phyloP scores from a whole-genome alignment of 2,888 invertebrate genomes.

The Lepidochrysops patricia region DNA sequence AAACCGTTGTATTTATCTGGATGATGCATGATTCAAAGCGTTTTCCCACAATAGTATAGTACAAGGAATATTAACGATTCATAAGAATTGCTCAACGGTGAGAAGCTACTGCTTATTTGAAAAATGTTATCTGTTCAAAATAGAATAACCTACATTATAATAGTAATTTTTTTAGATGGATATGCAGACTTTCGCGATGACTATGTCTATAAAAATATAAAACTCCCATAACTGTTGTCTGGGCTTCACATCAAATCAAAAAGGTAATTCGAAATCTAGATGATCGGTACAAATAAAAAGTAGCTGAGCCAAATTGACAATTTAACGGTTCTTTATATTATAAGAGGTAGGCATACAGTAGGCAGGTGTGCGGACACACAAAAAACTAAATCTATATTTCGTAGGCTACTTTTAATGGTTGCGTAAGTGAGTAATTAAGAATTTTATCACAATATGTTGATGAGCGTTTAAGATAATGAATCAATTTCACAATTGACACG shows the following conservation, averaged over 20 bases:
- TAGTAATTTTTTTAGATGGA: no score
- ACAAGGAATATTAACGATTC: neutral
- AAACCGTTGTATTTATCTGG: constrained; percentile 6
- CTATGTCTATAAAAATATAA: no score
- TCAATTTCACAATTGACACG: neutral
- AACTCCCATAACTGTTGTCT: neutral
- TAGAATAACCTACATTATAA: no score
- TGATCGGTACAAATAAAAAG: constrained; percentile 22
- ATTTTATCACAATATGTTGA: neutral
- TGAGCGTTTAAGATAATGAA: neutral
- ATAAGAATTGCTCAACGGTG: no score
- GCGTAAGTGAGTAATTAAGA: neutral
- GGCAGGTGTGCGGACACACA: constrained; percentile 27
- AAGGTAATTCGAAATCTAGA: neutral
- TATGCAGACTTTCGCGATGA: no score
- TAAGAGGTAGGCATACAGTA: constrained; percentile 27
- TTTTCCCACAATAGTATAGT: neutral
- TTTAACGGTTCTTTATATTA: constrained; percentile 30
- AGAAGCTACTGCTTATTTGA: no score
- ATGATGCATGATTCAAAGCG: neutral
- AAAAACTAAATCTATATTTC: constrained; percentile 27
- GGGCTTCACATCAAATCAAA: neutral
- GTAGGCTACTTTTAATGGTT: constrained; percentile 20
- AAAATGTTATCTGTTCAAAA: no score
- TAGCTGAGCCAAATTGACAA: constrained; percentile 36